Percentiles rank a stretch among this genome's conserved stretches.
Conservation (phyloP, 2,113 vertebrate species). For the Noctilio leporinus region DNA sequence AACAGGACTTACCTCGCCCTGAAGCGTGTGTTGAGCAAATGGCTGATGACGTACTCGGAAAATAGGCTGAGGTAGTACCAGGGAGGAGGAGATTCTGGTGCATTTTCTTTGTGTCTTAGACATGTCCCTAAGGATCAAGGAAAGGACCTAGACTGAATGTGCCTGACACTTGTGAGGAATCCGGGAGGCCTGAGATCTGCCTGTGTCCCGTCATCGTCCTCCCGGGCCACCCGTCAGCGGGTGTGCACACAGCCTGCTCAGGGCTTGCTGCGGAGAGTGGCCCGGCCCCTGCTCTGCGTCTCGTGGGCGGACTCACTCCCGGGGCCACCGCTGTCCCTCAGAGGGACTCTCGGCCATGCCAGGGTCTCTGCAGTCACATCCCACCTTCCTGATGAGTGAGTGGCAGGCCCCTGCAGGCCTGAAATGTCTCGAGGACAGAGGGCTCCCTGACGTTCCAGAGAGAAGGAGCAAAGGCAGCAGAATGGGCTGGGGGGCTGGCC, state of each 20-base stretch:
- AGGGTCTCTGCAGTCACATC: neutral
- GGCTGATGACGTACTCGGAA: constrained; percentile 34
- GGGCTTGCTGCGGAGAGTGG: neutral
- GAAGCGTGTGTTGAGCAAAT: constrained; percentile 38
- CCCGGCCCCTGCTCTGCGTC: neutral
- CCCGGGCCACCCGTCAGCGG: neutral
- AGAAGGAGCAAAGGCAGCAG: neutral
- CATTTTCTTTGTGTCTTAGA: neutral
- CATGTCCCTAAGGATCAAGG: neutral
- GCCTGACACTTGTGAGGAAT: neutral
- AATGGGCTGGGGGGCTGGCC: neutral
- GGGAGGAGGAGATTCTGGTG: neutral
- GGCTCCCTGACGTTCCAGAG: neutral
- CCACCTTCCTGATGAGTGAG: neutral
- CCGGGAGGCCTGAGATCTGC: neutral
- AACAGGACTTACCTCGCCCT: neutral
- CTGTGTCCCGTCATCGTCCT: rapidly evolving
- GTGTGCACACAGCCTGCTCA: neutral
- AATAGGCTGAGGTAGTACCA: rapidly evolving
- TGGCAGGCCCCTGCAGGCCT: neutral
- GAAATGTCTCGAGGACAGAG: neutral
- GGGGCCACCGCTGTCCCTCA: neutral
- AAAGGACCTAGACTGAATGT: neutral
- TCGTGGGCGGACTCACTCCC: neutral
- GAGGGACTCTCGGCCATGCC: neutral